A percentile compares a stretch with the other conserved stretches of the same genome.
Conservation (phyloP, 2,113 vertebrate species). For the Syngnathus floridae region DNA sequence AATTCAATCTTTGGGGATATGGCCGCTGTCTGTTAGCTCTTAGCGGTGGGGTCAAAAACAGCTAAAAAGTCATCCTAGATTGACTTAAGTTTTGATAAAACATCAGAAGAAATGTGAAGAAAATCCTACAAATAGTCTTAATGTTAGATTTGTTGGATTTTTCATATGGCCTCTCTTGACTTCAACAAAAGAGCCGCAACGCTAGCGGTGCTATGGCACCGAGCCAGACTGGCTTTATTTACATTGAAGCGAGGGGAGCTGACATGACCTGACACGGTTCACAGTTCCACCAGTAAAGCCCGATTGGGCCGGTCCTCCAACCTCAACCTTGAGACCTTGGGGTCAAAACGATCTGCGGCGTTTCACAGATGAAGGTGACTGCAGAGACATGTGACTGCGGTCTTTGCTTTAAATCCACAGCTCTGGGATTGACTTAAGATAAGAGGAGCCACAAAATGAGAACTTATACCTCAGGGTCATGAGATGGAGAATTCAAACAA, state of each 20-base stretch:
- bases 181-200: slow-evolving; percentile 21
- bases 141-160: no score
- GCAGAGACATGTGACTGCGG: slow-evolving; percentile 53
- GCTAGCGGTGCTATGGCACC: slow-evolving; percentile 38
- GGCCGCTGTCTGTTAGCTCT: neutral
- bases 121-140: neutral
- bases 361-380: slow-evolving; percentile 38
- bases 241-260: slow-evolving; percentile 52
- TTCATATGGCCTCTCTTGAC: slow-evolving; percentile 1
- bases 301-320: slow-evolving; percentile 32
- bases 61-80: no score
- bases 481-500: slow-evolving; percentile 31
- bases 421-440: slow-evolving; percentile 34
- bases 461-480: slow-evolving; percentile 17
- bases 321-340: slow-evolving; percentile 36
- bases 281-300: slow-evolving; percentile 49
- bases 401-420: slow-evolving; percentile 35
- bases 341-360: slow-evolving; percentile 49
- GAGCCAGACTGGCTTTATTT: slow-evolving; percentile 45
- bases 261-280: slow-evolving; percentile 59
- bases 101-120: neutral
- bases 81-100: neutral
- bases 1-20: neutral
- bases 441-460: slow-evolving; percentile 17
- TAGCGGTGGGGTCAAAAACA: no score